Evolutionary conservation across 2,797 vertebrate species (phyloP), one percentile per base, ranked within the genome.

Genomic region (Margarornis squamiger): DNA sequence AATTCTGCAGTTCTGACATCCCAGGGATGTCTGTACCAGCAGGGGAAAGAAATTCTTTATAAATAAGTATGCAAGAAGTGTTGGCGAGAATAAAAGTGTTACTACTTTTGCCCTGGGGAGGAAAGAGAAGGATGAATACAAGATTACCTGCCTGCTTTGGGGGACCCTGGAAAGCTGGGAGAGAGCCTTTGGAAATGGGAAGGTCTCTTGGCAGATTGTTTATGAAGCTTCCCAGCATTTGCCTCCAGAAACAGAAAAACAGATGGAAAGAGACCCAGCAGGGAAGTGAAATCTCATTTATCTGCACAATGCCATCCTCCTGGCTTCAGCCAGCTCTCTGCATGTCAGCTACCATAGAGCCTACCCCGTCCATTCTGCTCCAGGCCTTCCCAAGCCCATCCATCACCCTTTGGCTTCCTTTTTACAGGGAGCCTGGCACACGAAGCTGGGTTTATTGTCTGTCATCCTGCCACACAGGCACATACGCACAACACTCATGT

Each of bases 261-360:
- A 98, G 98, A 99, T 98, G 98, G 98, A 97, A 98, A 92, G 97
- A 96, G 92, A 91, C 98, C 93, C 98, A 98, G 98, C 98, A 98
- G 98, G 98, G 98, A 97, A 98, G 96, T 95, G 70, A 92, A 95
- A 94, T 91, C 93, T 96, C 94, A 96, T 97, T 97, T 96, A 93
- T 96, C 84, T 39, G 90, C 94, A 97, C 96, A 97, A 97, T 96
- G 89, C 92, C 94, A 86, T 83, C 61, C 79, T 91, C 73, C 70
- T 65, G 94, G 86, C 86, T 96, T 85, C 92, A 92, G 84, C 86
- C 94, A 92, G 83, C 74, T 88, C 79, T 63, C 89, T 90, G 87
- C 85, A 32, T 61, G 93, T 81, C 78, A 81, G 93, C 91, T 62
- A 94, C 68, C 74, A 81, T 0, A 54, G 71, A 82, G 66, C 75